These are phyloP conservation scores for Wasmannia auropunctata DNA, from an alignment of 1,140 invertebrate genomes.

Conservation along the genomic window DNA sequence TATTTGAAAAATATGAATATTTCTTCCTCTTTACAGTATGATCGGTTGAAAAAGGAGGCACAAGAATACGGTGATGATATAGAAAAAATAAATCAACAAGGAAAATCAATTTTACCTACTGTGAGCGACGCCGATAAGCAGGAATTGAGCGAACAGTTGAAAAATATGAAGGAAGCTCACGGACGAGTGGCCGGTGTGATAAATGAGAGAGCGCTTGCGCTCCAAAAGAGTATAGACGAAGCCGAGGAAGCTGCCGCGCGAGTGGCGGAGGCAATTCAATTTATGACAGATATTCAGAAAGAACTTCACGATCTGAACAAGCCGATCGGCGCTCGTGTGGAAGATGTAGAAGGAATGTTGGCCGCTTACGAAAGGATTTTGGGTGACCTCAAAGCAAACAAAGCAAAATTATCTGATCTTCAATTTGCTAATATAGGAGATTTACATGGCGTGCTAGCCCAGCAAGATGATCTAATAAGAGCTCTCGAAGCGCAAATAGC, in stretches of 20 bases:
- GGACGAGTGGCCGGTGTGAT: constrained; percentile 90
- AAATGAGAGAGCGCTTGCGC: constrained; percentile 89
- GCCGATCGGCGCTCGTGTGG: constrained; percentile 93
- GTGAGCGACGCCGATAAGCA: constrained; percentile 94
- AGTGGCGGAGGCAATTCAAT: constrained; percentile 92
- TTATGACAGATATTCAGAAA: constrained; percentile 92
- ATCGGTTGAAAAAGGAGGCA: constrained; percentile 91
- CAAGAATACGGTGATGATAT: constrained; percentile 90
- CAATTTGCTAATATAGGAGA: constrained; percentile 91
- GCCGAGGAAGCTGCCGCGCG: constrained; percentile 91
- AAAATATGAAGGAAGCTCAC: constrained; percentile 91
- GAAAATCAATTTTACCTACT: constrained; percentile 92
- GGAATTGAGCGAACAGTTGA: constrained; percentile 91
- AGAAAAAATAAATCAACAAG: constrained; percentile 90
- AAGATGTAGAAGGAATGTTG: constrained; percentile 93
- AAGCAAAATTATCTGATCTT: constrained; percentile 91
- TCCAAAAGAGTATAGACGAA: constrained; percentile 91
- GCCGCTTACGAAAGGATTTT: constrained; percentile 92
- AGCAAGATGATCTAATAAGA: constrained; percentile 94
- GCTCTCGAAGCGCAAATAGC: constrained; percentile 94
- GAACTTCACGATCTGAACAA: constrained; percentile 93
- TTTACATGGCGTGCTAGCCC: constrained; percentile 91
- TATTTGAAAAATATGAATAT: neutral
- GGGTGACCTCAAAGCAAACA: constrained; percentile 92
- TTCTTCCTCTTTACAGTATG: constrained; percentile 86